Base-by-base conservation (phyloP, 2,113 vertebrate genomes). In the Seriola rivoliana region DNA sequence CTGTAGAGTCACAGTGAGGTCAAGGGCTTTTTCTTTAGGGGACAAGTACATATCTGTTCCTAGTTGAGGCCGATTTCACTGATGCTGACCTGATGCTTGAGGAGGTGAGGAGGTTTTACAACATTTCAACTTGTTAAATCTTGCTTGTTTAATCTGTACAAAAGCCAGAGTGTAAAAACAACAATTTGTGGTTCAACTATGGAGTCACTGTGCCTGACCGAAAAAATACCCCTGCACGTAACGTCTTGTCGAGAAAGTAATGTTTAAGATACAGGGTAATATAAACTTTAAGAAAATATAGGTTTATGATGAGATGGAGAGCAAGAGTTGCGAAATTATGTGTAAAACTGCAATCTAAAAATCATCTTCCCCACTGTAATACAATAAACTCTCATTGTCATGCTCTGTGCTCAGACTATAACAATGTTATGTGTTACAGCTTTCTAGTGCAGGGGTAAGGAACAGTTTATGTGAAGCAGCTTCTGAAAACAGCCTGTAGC, bases 1-100 rank as follows among this genome's bases (percentile, higher is more conserved):
- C 69, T 32, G 10, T 38, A 55, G 82, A 78, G 81, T 91, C 85
- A 85, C 71, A 46, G 42, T 48, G 60, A 85, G 83, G 86, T 93
- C 85, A 85, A 86, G 84, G 68, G 69, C 74, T 89, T 55, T 76
- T 84, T 84, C 52, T 63, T 58, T 64, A 46, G 40, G 64, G 4
- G 25, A 65, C 75, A 74, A n/a, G 59, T 29, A 50, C 44, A 79
- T 29, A 14, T 62, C 71, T 85, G 42, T 50, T 48, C 17, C 34
- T 58, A 5, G 25, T 64, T 19, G 8, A 54, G 9, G 4, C 34
- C n/a, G 8, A 13, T 36, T 78, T 81, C 14, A 68, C 52, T 52
- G 62, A 63, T 1, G 17, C 57, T 54, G 25, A 55, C 17, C 13
- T 55, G 42, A 60, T 70, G 36, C 42, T 72, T 32, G 13, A 48